Evolutionary conservation across 1,140 invertebrate species (phyloP).

Genomic region (Leptopilina clavipes): DNA sequence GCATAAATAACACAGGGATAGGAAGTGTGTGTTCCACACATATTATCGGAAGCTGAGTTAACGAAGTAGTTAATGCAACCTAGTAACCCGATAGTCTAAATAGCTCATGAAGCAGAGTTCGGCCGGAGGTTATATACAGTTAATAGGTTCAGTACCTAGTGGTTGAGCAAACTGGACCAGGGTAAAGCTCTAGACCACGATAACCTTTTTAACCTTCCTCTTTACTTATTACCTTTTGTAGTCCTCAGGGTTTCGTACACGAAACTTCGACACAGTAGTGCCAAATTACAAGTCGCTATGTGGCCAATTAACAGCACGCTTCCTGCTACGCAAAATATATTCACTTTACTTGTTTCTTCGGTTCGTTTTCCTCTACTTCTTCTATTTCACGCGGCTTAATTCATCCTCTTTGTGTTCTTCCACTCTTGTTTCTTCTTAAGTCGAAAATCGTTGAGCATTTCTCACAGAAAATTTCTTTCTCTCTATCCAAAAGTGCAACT

Average conservation of each 20-base stretch:
- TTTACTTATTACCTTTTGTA: constrained; percentile 31
- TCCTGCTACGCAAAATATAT: constrained; percentile 38
- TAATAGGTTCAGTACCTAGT: constrained; percentile 48
- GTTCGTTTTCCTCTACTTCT: constrained; percentile 25
- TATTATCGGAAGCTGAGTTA: constrained; percentile 33
- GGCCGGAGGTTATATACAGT: constrained; percentile 42
- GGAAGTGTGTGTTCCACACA: too few relatives aligned
- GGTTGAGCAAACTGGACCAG: constrained; percentile 36
- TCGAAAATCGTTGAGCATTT: too few relatives aligned
- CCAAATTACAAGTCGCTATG: constrained; percentile 1
- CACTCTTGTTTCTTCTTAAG: too few relatives aligned
- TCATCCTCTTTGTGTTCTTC: too few relatives aligned
- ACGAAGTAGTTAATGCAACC: constrained; percentile 57
- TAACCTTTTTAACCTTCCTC: constrained; percentile 48
- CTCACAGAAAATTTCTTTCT: too few relatives aligned
- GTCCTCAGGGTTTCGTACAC: not conserved
- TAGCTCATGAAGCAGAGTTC: too few relatives aligned
- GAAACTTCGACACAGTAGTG: not conserved
- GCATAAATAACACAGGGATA: not conserved
- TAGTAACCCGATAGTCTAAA: constrained; percentile 50
- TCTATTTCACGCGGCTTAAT: not conserved
- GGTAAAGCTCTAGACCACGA: constrained; percentile 43
- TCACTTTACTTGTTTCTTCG: constrained; percentile 20
- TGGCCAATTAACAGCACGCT: not conserved
- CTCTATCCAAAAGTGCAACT: too few relatives aligned